Base-by-base conservation (phyloP, 2,888 invertebrate genomes). In the Griposia aprilina region DNA sequence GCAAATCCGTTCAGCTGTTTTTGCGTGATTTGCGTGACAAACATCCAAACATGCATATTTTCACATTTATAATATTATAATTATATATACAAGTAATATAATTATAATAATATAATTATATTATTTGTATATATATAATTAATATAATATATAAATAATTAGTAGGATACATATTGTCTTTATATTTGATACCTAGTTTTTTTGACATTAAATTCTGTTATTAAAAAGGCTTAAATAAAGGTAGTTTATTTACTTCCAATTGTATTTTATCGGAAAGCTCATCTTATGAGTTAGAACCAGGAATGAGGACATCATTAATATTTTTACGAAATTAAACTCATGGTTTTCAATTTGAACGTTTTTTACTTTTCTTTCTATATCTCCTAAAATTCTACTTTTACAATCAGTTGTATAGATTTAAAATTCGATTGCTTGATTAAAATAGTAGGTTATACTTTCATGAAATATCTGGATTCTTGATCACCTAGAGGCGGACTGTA, bases 341-440 rank as follows among this genome's bases (percentile, higher is more conserved):
- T 17, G 2, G 17, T 17, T 10, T 41, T 41, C 5, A 17, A 7
- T 45, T 13, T 2, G 7, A 48, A 15, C 1, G 8, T 48, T 45
- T 20, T 26, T 17, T 11, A 13, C 13, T 5, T 1, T 48, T 67
- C 13, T 4, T 4, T 67, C 1, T 3, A 20, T 48, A 26, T 48
- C 20, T 20, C 7, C 10, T 30, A 23, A 15, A 71, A 15, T 17
- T 65, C 4, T 48, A 26, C 23, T 15, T 60, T 36, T 41, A 71
- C 13, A 0, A 20, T 48, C 8, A 36, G 36, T 8, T 23, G 30
- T 23, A 52, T 70, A 70, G 20, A 50, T 62, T 41, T 4, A n/a
- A 55, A 65, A 36, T n/a, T 41, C 15, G 15, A 36, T 80, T n/a
- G 50, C n/a, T 63, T 65, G 65, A 81, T 81, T 60, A 36, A 63